Evolutionary conservation across 2,797 vertebrate species (phyloP).

Genomic region (Centroberyx gerrardi): DNA sequence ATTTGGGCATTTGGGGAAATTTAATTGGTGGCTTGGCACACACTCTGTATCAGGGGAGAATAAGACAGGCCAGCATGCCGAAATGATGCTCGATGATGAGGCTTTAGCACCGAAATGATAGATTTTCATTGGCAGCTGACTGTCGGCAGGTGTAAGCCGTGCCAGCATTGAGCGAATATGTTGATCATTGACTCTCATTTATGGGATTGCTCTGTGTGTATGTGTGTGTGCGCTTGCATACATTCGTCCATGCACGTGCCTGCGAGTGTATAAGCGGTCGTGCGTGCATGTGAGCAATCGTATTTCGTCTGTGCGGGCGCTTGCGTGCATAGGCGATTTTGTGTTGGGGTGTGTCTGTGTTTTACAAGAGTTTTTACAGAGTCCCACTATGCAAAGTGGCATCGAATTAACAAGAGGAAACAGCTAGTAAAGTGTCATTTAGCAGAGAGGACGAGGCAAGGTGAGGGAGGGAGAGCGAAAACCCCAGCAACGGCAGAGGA

Average conservation of each 20-base stretch:
- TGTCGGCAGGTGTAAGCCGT: constrained; percentile 66
- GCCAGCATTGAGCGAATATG: constrained; percentile 70
- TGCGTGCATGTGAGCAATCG: constrained; percentile 46
- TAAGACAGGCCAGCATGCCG: constrained; percentile 64
- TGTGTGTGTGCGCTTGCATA: constrained; percentile 22
- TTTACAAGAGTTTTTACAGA: constrained; percentile 80
- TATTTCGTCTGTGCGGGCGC: constrained; percentile 38
- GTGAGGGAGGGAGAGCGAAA: constrained; percentile 63
- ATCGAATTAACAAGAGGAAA: constrained; percentile 73
- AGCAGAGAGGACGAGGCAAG: constrained; percentile 72
- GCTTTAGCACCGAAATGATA: constrained; percentile 74
- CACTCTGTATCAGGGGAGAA: constrained; percentile 50
- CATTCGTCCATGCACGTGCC: constrained; percentile 36
- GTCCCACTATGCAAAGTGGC: constrained; percentile 72
- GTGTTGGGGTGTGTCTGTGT: constrained; percentile 25
- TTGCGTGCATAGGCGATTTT: constrained; percentile 37
- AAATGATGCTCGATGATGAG: constrained; percentile 80
- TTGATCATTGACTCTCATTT: constrained; percentile 66
- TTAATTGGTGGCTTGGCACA: constrained; percentile 69
- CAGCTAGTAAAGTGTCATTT: constrained; percentile 74
- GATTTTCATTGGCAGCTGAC: constrained; percentile 78
- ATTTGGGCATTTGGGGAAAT: constrained; percentile 63
- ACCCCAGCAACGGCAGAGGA: constrained; percentile 54
- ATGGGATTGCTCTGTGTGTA: constrained; percentile 46
- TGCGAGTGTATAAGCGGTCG: constrained; percentile 60